These are phyloP conservation scores for Gallinago undulata DNA, from an alignment of 2,113 vertebrate genomes.

Conservation along the genomic window DNA sequence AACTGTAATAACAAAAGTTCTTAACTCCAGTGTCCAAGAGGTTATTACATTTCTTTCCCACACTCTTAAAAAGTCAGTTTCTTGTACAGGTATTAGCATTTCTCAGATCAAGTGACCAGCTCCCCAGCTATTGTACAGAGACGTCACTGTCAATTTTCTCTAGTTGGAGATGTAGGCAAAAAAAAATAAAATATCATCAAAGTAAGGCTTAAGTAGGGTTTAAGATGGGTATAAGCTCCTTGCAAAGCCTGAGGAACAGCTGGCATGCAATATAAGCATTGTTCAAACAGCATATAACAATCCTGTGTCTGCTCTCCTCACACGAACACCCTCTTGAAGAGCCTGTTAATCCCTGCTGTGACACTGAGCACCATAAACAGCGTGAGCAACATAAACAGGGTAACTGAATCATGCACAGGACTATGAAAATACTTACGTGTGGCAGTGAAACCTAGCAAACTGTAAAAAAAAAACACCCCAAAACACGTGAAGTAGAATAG, in stretches of 20 bases:
- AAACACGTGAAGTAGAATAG: neutral
- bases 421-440: neutral
- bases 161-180: neutral
- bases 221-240: neutral
- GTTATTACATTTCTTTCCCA: neutral
- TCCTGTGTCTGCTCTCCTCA: neutral
- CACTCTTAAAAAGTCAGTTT: neutral
- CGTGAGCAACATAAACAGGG: neutral
- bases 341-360: neutral
- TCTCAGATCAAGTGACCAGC: neutral
- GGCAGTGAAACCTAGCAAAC: neutral
- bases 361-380: neutral
- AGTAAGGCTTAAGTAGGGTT: neutral
- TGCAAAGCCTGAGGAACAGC: slow-evolving; percentile 27
- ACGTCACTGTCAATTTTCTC: neutral
- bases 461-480: neutral
- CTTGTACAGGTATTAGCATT: neutral
- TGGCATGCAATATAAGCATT: neutral
- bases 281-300: neutral
- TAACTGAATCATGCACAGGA: neutral
- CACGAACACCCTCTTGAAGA: neutral
- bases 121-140: neutral
- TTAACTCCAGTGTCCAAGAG: neutral
- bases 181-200: slow-evolving; percentile 9
- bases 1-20: neutral